phyloP scores from a whole-genome alignment of 2,113 vertebrate genomes.

The Chiloscyllium plagiosum region DNA sequence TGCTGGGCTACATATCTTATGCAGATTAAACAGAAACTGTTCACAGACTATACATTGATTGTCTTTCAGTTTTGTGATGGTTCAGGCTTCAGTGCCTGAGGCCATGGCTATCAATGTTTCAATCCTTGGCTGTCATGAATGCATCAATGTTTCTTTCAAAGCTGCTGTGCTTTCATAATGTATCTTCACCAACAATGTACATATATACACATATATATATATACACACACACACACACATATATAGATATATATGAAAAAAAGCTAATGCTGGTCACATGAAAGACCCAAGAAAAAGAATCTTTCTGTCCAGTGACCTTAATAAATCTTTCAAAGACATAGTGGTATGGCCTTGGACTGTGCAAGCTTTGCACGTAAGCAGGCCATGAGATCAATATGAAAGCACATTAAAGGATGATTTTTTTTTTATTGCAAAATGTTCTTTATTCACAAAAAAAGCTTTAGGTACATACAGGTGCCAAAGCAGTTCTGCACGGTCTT shows the following conservation, averaged over 20 bases:
- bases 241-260: no score
- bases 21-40: conserved; percentile 25
- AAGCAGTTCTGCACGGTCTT: no score
- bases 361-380: neutral
- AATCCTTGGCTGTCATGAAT: conserved; percentile 11
- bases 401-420: neutral
- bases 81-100: neutral
- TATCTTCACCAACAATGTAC: neutral
- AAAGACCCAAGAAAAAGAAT: neutral
- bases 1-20: conserved; percentile 19
- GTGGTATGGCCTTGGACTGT: neutral
- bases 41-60: conserved; percentile 20
- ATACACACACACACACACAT: no score
- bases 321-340: neutral
- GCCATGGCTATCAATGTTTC: conserved; percentile 27
- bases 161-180: neutral
- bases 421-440: neutral
- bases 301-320: neutral
- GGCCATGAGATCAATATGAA: neutral
- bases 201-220: neutral
- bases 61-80: conserved; percentile 22
- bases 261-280: neutral
- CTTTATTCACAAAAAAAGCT: no score
- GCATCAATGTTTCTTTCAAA: conserved; percentile 20
- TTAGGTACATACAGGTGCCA: no score